Conservation (phyloP, 1,140 invertebrate species). For the Achroia grisella region DNA sequence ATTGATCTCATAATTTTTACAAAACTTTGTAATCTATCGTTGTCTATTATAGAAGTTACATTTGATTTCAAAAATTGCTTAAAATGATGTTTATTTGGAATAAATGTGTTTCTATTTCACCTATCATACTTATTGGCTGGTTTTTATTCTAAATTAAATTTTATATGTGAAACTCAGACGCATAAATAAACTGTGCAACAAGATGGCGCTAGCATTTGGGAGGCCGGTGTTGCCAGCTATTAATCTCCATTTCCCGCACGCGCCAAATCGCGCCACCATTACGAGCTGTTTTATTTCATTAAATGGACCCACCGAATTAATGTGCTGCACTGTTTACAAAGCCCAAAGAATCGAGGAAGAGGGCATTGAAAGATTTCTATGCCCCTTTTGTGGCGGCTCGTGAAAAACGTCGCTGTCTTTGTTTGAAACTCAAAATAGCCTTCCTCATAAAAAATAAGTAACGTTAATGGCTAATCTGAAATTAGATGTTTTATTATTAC, state of each 20-base stretch:
- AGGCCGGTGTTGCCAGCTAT: constrained; percentile 56
- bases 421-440: constrained; percentile 24
- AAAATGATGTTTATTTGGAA: no score
- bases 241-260: constrained; percentile 67
- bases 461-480: constrained; percentile 6
- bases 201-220: constrained; percentile 42
- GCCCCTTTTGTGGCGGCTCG: constrained; percentile 44
- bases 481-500: background rate
- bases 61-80: no score
- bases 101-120: no score
- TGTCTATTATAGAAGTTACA: no score
- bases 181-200: constrained; percentile 59
- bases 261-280: constrained; percentile 57
- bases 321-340: constrained; percentile 58
- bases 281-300: constrained; percentile 67
- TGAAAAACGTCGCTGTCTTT: constrained; percentile 44
- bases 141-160: no score
- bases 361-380: constrained; percentile 42
- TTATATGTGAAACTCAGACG: constrained; percentile 40
- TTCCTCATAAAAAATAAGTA: constrained; percentile 1
- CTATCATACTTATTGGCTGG: no score
- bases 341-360: constrained; percentile 47
- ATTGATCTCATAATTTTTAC: no score
- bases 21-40: no score
- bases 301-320: constrained; percentile 63